phyloP scores from a whole-genome alignment of 2,797 vertebrate genomes.

The Anguilla megastoma region DNA sequence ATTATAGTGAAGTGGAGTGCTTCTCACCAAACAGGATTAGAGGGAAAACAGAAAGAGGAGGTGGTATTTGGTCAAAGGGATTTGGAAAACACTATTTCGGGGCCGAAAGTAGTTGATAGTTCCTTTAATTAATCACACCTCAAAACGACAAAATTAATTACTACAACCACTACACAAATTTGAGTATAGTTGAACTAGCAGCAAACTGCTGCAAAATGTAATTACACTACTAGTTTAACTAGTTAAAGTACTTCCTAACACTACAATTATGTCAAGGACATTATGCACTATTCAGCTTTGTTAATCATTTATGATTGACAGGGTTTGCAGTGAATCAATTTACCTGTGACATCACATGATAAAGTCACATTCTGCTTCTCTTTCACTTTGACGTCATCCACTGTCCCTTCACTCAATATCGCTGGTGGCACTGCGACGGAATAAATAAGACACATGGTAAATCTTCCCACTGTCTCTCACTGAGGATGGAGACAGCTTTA shows the following conservation, averaged over 20 bases:
- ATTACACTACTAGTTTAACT: too few species aligned
- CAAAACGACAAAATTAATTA: too few species aligned
- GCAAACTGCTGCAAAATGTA: too few species aligned
- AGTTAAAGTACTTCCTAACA: not conserved
- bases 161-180: too few species aligned
- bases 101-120: too few species aligned
- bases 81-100: too few species aligned
- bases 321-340: conserved; percentile 34
- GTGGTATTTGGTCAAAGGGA: too few species aligned
- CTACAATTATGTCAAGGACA: not conserved
- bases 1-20: not conserved
- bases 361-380: conserved; percentile 83
- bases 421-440: conserved; percentile 82
- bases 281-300: not conserved
- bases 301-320: not conserved
- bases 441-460: not conserved
- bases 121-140: too few species aligned
- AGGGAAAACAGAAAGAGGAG: too few species aligned
- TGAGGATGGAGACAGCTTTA: conserved; percentile 30
- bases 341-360: conserved; percentile 89
- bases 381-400: conserved; percentile 87
- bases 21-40: too few species aligned
- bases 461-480: not conserved
- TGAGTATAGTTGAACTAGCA: too few species aligned
- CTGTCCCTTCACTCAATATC: conserved; percentile 75